Conservation (phyloP, 2,797 vertebrate genomes). For the Pagetopsis macropterus region DNA sequence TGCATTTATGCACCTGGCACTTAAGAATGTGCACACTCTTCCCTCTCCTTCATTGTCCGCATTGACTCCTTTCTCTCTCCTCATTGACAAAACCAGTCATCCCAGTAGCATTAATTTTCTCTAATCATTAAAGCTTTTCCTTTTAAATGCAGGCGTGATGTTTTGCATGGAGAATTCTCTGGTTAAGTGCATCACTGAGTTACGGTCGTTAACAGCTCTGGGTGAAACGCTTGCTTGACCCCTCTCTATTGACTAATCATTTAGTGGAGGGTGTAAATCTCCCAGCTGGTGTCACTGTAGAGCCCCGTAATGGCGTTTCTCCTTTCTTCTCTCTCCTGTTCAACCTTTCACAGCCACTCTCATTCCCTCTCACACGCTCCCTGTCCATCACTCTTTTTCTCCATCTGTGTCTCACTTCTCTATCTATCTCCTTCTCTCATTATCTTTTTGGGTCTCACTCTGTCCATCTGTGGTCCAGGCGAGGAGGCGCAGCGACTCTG, state of each 20-base stretch:
- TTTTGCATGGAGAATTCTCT: constrained; percentile 81
- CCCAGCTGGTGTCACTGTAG: constrained; percentile 78
- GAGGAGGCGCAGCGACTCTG: constrained; percentile 87
- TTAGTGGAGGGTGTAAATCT: constrained; percentile 83
- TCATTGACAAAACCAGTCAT: constrained; percentile 79
- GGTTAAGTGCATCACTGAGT: constrained; percentile 84
- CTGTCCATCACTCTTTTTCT: constrained; percentile 63
- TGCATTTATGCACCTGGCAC: constrained; percentile 46
- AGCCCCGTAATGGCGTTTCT: constrained; percentile 75
- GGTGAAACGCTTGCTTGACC: constrained; percentile 83
- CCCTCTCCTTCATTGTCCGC: constrained; percentile 75
- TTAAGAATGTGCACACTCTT: constrained; percentile 42
- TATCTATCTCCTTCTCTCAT: constrained; percentile 28
- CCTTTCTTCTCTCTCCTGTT: constrained; percentile 63
- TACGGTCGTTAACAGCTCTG: constrained; percentile 82
- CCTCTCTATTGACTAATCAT: constrained; percentile 84
- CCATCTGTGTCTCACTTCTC: constrained; percentile 35
- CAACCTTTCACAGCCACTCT: constrained; percentile 71
- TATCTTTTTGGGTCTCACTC: constrained; percentile 28
- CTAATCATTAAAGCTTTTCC: constrained; percentile 79
- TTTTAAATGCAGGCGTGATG: constrained; percentile 76
- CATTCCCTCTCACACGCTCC: constrained; percentile 46
- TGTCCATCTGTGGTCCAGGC: constrained; percentile 76
- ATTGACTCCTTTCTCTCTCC: constrained; percentile 80
- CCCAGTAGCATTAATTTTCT: constrained; percentile 79